Percentiles rank a stretch among this genome's conserved stretches.
Conservation (phyloP, 2,113 vertebrate species). For the Anarhynchus alexandrinus region DNA sequence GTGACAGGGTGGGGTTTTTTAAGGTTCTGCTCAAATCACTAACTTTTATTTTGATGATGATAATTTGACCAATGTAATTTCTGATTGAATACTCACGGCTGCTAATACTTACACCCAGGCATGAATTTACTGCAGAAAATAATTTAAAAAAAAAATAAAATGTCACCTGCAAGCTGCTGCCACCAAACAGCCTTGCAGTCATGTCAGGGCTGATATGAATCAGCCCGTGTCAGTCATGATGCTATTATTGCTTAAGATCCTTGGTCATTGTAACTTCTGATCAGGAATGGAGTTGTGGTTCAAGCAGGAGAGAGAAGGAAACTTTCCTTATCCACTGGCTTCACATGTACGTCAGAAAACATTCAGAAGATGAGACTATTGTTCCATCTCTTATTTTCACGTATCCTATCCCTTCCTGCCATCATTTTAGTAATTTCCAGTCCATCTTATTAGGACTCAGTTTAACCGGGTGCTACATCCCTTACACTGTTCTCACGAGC, state of each 20-base stretch:
- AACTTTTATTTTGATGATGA: background rate
- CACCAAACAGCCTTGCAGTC: background rate
- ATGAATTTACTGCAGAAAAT: background rate
- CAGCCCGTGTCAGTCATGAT: background rate
- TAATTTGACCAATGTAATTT: background rate
- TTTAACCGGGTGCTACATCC: background rate
- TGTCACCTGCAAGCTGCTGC: background rate
- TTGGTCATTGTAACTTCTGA: background rate
- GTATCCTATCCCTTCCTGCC: background rate
- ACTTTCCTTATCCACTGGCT: background rate
- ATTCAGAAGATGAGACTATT: background rate
- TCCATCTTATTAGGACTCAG: background rate
- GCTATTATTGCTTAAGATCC: background rate
- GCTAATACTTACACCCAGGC: background rate
- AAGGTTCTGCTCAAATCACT: background rate
- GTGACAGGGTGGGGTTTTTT: background rate
- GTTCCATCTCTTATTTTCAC: background rate
- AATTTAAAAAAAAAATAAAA: background rate
- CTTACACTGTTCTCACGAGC: background rate
- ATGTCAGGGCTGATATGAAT: background rate
- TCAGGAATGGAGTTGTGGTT: background rate
- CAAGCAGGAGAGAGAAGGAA: background rate
- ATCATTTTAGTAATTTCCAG: background rate
- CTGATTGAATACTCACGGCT: background rate
- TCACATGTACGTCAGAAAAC: fast-evolving